These are phyloP conservation scores for Lepus oiostolus DNA, from an alignment of 2,797 vertebrate genomes.

Conservation along the genomic window DNA sequence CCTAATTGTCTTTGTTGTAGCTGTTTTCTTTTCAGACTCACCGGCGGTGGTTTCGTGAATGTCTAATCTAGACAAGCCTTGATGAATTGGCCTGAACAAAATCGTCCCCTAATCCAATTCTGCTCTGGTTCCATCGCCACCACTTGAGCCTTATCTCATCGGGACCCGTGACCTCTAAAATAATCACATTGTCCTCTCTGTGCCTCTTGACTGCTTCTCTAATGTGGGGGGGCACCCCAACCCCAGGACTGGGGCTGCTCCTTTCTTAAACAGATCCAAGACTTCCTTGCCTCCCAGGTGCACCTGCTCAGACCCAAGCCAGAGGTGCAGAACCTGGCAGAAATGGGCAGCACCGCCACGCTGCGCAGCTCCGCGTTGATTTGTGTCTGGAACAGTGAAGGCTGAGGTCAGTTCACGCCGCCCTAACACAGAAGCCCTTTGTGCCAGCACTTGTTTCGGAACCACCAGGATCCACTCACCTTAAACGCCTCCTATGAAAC, in stretches of 20 bases:
- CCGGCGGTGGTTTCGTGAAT: neutral
- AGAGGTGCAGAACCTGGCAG: neutral
- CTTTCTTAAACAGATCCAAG: neutral
- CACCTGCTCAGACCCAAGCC: neutral
- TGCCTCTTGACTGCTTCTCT: constrained; percentile 49
- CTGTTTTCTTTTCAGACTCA: constrained; percentile 1
- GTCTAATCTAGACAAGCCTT: constrained; percentile 69
- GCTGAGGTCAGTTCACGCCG: neutral
- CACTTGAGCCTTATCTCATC: constrained; percentile 69
- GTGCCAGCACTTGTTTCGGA: neutral
- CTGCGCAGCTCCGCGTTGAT: neutral
- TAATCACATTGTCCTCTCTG: constrained; percentile 60
- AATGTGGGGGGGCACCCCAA: neutral
- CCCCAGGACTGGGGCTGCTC: neutral
- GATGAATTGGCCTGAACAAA: constrained; percentile 70
- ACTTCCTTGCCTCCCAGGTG: too few relatives aligned
- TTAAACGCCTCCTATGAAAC: neutral
- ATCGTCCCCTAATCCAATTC: constrained; percentile 66
- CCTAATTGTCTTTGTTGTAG: neutral
- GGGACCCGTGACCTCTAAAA: constrained; percentile 59
- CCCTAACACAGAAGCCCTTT: neutral
- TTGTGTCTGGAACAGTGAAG: neutral
- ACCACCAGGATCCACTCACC: neutral
- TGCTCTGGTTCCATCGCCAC: neutral
- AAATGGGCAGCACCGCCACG: neutral